Base-by-base conservation (phyloP, 2,888 invertebrate species). In the Cremastinae sp. region DNA sequence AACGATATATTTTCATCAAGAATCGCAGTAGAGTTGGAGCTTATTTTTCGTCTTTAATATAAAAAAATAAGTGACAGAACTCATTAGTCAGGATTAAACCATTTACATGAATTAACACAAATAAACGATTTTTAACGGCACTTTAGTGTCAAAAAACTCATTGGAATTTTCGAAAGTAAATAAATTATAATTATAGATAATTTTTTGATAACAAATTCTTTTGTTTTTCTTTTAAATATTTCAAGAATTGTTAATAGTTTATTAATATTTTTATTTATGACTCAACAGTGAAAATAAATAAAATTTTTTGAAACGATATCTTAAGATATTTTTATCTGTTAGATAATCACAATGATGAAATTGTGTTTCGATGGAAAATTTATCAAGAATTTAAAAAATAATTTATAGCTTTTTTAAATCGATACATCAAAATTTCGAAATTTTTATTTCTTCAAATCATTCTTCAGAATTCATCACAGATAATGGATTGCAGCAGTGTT, bases 401-500 rank as follows among this genome's bases (percentile, higher is more conserved):
- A 22, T 3, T 43, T 14, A 12, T 4, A 35, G 12, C 1, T 43
- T 14, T 4, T 61, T 7, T 35, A n/a, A 61, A 18, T 5, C 5
- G 5, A 12, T 8, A 47, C 2, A 2, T 2, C 2, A 9, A 2
- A 22, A 39, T 58, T 9, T 10, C 28, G 8, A 41, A 41, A n/a
- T 41, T 49, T 28, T 10, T 69, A 49, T 51, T 47, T n/a, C n/a
- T n/a, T n/a, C n/a, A n/a, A n/a, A 69, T 56, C 47, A 12, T 39
- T 16, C 5, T 49, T 3, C 2, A 5, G 2, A 28, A 28, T 5
- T 28, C n/a, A n/a, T 28, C 28, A 28, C 5, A 4, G 16, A 41
- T 8, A 37, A 77, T 77, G 77, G 74, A 70, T 45, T 37, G 9
- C 35, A 28, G 14, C n/a, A 70, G 74, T 64, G 53, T 66, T 7